These are phyloP conservation scores for Ploceus nigricollis DNA, from an alignment of 2,113 vertebrate genomes.

Conservation along the genomic window DNA sequence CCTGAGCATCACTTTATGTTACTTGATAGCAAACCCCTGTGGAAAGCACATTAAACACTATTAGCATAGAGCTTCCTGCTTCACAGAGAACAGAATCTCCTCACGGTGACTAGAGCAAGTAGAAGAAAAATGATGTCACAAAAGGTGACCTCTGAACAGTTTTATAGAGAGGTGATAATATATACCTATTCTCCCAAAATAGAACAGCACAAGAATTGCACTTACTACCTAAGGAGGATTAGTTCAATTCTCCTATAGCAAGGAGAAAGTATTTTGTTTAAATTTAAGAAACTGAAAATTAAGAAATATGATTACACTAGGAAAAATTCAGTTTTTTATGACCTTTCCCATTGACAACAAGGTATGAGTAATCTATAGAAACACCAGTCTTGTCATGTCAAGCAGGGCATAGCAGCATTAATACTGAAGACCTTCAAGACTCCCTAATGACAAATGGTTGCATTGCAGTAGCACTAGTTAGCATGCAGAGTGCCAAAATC, in stretches of 20 bases:
- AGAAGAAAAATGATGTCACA: not conserved
- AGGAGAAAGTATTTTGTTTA: conserved; percentile 11
- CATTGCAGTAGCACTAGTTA: not conserved
- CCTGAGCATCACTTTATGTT: not conserved
- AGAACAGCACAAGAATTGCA: not conserved
- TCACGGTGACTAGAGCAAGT: not conserved
- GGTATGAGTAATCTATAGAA: conserved; percentile 29
- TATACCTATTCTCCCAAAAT: conserved; percentile 11
- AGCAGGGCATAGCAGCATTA: conserved; percentile 2
- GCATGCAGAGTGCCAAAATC: conserved; percentile 23
- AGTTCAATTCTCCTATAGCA: not conserved
- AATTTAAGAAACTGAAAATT: conserved; percentile 21
- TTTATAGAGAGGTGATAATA: not conserved
- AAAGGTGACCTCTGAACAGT: conserved; percentile 9
- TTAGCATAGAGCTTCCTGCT: conserved; percentile 34
- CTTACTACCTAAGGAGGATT: not conserved
- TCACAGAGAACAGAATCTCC: not conserved
- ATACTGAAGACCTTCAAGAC: conserved; percentile 20
- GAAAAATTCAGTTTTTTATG: conserved; percentile 13
- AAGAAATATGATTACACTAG: conserved; percentile 33
- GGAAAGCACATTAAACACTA: conserved; percentile 47
- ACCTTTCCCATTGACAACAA: conserved; percentile 35
- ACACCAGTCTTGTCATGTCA: conserved; percentile 1
- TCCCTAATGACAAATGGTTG: conserved; percentile 36
- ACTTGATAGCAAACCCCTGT: conserved; percentile 22